Conservation (phyloP, 2,113 vertebrate species). For the Tragelaphus imberbis region DNA sequence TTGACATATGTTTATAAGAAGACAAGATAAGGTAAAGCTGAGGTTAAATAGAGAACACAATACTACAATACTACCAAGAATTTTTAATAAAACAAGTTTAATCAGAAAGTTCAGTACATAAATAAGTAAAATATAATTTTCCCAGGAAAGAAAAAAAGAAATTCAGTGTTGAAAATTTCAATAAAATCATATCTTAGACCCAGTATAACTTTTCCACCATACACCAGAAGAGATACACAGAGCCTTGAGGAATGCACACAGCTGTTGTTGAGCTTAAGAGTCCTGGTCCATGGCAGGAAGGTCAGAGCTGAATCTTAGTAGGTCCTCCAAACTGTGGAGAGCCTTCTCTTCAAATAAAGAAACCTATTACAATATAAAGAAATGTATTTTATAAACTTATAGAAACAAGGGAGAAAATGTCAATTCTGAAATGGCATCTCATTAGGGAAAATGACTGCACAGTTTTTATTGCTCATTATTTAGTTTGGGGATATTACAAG, state of each 20-base stretch:
- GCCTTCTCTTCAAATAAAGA: not conserved
- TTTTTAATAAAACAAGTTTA: not conserved
- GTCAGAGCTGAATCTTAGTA: not conserved
- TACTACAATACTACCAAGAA: not conserved
- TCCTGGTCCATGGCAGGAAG: not conserved
- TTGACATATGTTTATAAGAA: not conserved
- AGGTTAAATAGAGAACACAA: not conserved
- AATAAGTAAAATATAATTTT: slow-evolving; percentile 8
- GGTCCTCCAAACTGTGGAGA: not conserved
- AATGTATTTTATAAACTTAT: not conserved
- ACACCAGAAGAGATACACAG: not conserved
- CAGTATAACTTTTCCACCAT: not conserved
- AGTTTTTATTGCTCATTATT: not conserved
- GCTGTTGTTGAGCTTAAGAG: not conserved
- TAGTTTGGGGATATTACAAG: not conserved
- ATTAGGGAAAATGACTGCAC: not conserved
- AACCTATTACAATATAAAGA: not conserved
- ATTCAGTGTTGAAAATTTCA: not conserved
- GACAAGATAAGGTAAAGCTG: not conserved
- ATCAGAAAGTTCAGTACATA: not conserved
- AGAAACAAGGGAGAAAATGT: not conserved
- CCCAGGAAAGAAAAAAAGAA: not conserved
- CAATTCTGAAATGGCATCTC: not conserved
- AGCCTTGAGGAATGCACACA: not conserved
- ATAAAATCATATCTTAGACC: not conserved